Evolutionary conservation across 2,113 vertebrate species (phyloP), one percentile per base, ranked within the genome.

Genomic region (Petrocephalus microphthalmus): DNA sequence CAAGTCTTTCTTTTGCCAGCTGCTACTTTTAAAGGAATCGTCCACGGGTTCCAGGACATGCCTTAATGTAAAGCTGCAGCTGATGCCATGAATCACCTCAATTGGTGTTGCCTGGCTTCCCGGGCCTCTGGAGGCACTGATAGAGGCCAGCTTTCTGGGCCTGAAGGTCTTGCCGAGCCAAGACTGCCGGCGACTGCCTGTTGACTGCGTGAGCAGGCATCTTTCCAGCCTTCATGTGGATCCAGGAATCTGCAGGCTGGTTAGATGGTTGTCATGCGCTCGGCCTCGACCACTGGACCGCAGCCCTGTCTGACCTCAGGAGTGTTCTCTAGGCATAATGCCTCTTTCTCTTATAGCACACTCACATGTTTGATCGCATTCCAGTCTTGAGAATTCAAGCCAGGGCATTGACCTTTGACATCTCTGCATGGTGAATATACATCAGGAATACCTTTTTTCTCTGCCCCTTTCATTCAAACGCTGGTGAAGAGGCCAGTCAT

Each of bases 211-310:
- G 97, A 96, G 96, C 97, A 97, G 96, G 96, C 97, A 98, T 98
- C 97, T 98, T 96, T 94, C 96, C 96, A 98, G 97, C 95, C 97
- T 98, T 97, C 97, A 97, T 93, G 97, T 97, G 95, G 97, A 97
- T 97, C 96, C 95, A 92, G 93, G 96, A 96, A 96, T 98, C 97
- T 98, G 97, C 97, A 98, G 97, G 97, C 97, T 98, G 97, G 97
- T 98, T 97, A 97, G 97, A 98, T 98, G 97, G 97, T 98, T 98
- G 97, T 98, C 97, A 96, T 95, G 95, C 95, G 95, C 95, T 95
- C 94, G 95, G 94, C 92, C 91, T 94, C 96, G 53, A 86, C 87
- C 7, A 3, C 33, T 17, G 33, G 19, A 42, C 86, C 20, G 19
- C 11, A 22, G 29, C n/a, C 87, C 25, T 82, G 33, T 82, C 51